phyloP scores from a whole-genome alignment of 1,140 invertebrate genomes.

The Lordiphosa clarofinis region DNA sequence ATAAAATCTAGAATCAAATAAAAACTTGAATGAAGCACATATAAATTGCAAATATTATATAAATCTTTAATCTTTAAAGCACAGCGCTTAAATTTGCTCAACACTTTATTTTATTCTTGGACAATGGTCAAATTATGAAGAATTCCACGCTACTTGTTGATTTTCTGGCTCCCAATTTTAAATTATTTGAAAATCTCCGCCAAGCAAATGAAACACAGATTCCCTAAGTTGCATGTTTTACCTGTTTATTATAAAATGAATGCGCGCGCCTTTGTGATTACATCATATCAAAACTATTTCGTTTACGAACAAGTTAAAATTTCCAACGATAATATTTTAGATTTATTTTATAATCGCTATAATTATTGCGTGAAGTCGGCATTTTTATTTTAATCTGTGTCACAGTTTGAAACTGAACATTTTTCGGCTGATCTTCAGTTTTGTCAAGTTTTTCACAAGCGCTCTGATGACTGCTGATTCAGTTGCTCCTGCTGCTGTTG shows the following conservation, averaged over 20 bases:
- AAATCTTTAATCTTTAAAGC: too few species aligned
- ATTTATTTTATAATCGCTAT: slow-evolving; percentile 34
- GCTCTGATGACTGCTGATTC: slow-evolving; percentile 36
- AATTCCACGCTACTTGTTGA: too few species aligned
- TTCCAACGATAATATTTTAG: slow-evolving; percentile 60
- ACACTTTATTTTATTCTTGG: too few species aligned
- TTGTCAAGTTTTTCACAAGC: slow-evolving; percentile 56
- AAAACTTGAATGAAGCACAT: too few species aligned
- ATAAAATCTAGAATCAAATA: too few species aligned
- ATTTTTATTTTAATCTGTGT: slow-evolving; percentile 51
- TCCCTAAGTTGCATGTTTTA: too few species aligned
- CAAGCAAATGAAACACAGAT: too few species aligned
- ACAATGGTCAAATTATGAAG: too few species aligned
- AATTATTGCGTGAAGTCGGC: slow-evolving; percentile 58
- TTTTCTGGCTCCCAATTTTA: slow-evolving; percentile 1
- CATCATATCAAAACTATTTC: slow-evolving; percentile 67
- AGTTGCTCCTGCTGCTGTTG: slow-evolving; percentile 54
- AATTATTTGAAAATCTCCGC: too few species aligned
- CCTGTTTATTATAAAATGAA: slow-evolving; percentile 51
- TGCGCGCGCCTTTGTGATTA: slow-evolving; percentile 45
- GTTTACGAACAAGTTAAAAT: slow-evolving; percentile 71
- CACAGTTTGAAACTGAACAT: slow-evolving; percentile 67
- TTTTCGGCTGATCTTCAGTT: slow-evolving; percentile 27
- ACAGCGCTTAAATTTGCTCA: too few species aligned
- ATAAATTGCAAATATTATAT: too few species aligned